Base-by-base conservation (phyloP, 2,113 vertebrate genomes). In the Muntiacus reevesi region DNA sequence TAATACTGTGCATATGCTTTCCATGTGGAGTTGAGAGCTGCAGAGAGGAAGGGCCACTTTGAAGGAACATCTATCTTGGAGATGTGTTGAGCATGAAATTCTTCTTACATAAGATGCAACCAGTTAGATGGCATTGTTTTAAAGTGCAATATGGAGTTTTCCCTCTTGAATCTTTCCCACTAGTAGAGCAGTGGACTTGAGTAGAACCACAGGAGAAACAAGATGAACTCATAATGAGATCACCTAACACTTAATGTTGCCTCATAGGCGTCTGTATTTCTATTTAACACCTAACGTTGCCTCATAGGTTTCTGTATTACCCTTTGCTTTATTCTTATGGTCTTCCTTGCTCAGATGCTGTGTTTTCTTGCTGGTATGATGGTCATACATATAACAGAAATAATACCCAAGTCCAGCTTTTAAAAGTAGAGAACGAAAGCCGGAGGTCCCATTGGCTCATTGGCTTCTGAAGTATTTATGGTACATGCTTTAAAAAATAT, bases 381-480 rank as follows among this genome's bases (percentile, higher is more conserved):
- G 50, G 47, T 84, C 74, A 33, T 16, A 43, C n/a, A 59, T 27
- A 19, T 36, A 86, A 64, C 1, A 1, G 62, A 91, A 89, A 87
- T 64, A 81, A 79, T 62, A 74, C 13, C 54, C 71, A 85, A 92
- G 45, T 57, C 52, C 6, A 90, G 15, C 64, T 84, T 94, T 81
- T 95, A 45, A 88, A 94, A 60, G 25, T 86, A 91, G 45, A 47
- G 57, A 93, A 91, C 91, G 89, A 95, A 97, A 83, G 57, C 28
- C 55, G 10, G 30, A 14, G n/a, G n/a, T 64, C 67, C 67, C 47
- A 28, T 23, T 82, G 78, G 23, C 45, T 71, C 47, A 4, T 47
- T 89, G 67, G 57, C 57, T 95, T 97, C 94, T 86, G 78, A 97
- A 94, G 62, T 95, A 87, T 85, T 94, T 94, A 76, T 83, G 50